Percentiles rank a stretch among this genome's conserved stretches.
These are phyloP conservation scores for Nephrocerus scutellatus DNA, from an alignment of 2,888 invertebrate species.

Conservation along the genomic window DNA sequence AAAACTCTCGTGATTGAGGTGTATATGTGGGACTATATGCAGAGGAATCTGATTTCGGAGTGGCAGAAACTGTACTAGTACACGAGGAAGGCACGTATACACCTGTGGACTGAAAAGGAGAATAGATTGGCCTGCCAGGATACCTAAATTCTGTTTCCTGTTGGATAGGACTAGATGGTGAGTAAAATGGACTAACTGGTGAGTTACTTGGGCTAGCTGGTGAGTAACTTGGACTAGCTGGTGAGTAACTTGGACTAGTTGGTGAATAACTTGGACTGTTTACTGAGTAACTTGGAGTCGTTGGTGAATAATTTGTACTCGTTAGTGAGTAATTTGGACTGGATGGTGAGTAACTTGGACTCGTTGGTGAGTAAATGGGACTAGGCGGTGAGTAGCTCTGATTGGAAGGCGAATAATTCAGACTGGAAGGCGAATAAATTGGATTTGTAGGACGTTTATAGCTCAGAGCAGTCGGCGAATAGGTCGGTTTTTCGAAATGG, in stretches of 20 bases:
- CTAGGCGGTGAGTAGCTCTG: conserved; percentile 69
- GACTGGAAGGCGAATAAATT: conserved; percentile 60
- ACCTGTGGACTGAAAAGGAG: too few species aligned
- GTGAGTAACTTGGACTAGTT: conserved; percentile 55
- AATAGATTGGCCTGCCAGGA: conserved; percentile 53
- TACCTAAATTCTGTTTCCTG: conserved; percentile 54
- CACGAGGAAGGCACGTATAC: too few species aligned
- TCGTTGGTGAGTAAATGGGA: conserved; percentile 57
- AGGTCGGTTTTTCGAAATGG: conserved; percentile 65
- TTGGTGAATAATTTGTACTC: conserved; percentile 50
- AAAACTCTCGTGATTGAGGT: neutral
- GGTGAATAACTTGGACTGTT: conserved; percentile 68
- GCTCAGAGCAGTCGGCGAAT: conserved; percentile 67
- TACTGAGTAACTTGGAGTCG: conserved; percentile 57
- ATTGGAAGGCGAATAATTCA: conserved; percentile 58
- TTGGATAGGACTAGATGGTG: conserved; percentile 62
- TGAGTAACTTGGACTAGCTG: conserved; percentile 62
- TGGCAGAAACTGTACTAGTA: too few species aligned
- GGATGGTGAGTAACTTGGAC: conserved; percentile 59
- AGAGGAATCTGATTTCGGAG: conserved; percentile 69
- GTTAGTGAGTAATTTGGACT: conserved; percentile 66
- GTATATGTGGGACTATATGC: conserved; percentile 68
- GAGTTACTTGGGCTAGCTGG: conserved; percentile 68
- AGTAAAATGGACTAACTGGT: conserved; percentile 65
- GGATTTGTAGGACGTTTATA: conserved; percentile 63